These are phyloP conservation scores for Doryteuthis pealeii DNA, from an alignment of 1,140 invertebrate genomes.

Conservation along the genomic window DNA sequence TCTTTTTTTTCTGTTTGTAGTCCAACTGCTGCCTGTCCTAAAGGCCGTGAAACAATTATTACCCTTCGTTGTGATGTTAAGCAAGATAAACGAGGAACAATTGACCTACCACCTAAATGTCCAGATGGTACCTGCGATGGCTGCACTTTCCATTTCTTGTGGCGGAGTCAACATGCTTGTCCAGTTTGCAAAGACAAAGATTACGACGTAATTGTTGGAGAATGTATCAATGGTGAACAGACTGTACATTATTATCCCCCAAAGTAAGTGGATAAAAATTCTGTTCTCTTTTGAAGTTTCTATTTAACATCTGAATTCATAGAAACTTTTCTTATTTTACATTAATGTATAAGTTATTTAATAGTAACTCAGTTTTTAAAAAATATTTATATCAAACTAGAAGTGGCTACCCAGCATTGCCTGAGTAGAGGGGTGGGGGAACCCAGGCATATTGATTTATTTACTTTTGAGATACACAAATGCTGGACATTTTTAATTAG, in stretches of 20 bases:
- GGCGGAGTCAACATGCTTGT: slow-evolving; percentile 64
- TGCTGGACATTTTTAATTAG: no score
- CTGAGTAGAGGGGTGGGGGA: no score
- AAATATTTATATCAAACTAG: no score
- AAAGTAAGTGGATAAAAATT: slow-evolving; percentile 60
- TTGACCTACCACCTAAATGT: slow-evolving; percentile 64
- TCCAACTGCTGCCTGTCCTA: slow-evolving; percentile 63
- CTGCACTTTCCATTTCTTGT: slow-evolving; percentile 68
- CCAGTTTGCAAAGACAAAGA: slow-evolving; percentile 62
- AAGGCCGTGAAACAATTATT: slow-evolving; percentile 65
- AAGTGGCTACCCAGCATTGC: no score
- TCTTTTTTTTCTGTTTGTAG: slow-evolving; percentile 38
- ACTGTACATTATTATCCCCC: slow-evolving; percentile 64
- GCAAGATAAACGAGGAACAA: slow-evolving; percentile 53
- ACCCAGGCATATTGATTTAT: no score
- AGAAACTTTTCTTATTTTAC: not conserved
- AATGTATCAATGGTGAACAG: slow-evolving; percentile 65
- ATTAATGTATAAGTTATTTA: not conserved
- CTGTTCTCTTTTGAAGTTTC: no score
- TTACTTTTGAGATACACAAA: no score
- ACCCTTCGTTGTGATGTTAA: slow-evolving; percentile 59
- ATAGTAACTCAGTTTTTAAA: no score
- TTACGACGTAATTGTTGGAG: slow-evolving; percentile 63
- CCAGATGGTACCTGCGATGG: slow-evolving; percentile 70
- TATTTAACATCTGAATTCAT: not conserved